Evolutionary conservation across 2,797 vertebrate genomes (phyloP), one percentile per base, ranked within the genome.

Genomic region (Rhodeus uyekii): DNA sequence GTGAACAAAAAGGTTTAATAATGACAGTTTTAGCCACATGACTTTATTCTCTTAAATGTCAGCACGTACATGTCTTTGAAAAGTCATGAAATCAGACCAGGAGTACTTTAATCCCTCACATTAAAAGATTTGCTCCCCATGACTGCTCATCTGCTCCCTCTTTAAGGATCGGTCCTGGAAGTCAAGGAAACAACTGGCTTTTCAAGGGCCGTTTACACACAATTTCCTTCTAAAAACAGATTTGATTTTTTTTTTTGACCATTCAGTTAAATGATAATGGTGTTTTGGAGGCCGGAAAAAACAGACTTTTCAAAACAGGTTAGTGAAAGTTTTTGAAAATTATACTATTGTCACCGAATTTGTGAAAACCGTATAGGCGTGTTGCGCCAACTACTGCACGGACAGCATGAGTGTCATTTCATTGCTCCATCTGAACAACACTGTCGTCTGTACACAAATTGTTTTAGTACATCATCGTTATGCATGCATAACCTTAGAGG

Each of bases 151-250:
- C 44, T 27, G 13, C 9, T 76, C 24, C 9, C 32, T 72, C 8
- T 61, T 46, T 60, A 67, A 77, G 42, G 9, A 55, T 8, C 60
- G 42, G 42, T 55, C 67, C 27, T 79, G 63, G 27, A 77, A 72
- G 38, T 8, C 46, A 74, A 75, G 39, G 18, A 27, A 60, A 60
- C 48, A 42, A n/a, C n/a, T 27, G n/a, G 16, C 18, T 53, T 68
- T 55, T 60, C 7, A 60, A 13, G 5, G 5, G 55, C 24, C 0
- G 12, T 58, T 60, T 8, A 16, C 58, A 60, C 13, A 60, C 2
- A 0, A 14, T 16, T 16, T 60, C 29, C 14, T 29, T 3, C 27
- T 29, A 60, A 58, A 58, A 29, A 58, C 5, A 0, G 5, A 58
- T n/a, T n/a, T n/a, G 13, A 24, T 12, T 4, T 13, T 24, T 53